phyloP scores from a whole-genome alignment of 2,888 invertebrate genomes.

The Lutraria lutraria region DNA sequence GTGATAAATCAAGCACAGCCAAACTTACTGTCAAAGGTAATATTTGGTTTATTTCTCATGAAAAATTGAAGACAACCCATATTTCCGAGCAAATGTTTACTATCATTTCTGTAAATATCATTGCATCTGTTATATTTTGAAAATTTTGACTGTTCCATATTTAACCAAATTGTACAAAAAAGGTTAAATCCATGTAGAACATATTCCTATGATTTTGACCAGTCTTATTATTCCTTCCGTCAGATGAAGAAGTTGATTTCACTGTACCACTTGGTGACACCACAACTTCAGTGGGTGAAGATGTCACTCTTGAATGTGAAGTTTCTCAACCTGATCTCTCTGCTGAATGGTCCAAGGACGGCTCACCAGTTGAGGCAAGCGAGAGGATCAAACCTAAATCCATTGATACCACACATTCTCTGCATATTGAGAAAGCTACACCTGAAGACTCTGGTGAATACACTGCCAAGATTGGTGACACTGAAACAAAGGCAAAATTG shows the following conservation, averaged over 20 bases:
- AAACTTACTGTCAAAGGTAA: constrained; percentile 73
- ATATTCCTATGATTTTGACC: neutral
- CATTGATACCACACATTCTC: constrained; percentile 88
- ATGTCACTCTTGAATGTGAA: constrained; percentile 81
- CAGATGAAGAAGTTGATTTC: constrained; percentile 77
- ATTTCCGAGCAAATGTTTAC: too few species aligned
- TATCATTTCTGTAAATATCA: too few species aligned
- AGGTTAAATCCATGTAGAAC: neutral
- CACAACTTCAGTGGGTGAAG: constrained; percentile 80
- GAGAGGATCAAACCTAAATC: constrained; percentile 92
- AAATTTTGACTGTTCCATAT: neutral
- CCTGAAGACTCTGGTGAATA: constrained; percentile 91
- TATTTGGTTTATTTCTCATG: neutral
- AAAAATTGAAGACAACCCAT: neutral
- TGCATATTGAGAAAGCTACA: constrained; percentile 79
- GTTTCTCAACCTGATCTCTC: constrained; percentile 82
- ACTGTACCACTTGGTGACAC: constrained; percentile 80
- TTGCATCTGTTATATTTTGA: too few species aligned
- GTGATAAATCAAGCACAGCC: constrained; percentile 56
- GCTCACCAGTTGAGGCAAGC: constrained; percentile 94
- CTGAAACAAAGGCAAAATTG: constrained; percentile 92
- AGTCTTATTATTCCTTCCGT: neutral
- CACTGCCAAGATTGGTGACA: constrained; percentile 90
- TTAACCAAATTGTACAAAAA: neutral
- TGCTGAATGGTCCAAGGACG: constrained; percentile 85